Evolutionary conservation across 2,797 vertebrate genomes (phyloP), one percentile per base, ranked within the genome.

Genomic region (Hyperoplus lanceolatus): DNA sequence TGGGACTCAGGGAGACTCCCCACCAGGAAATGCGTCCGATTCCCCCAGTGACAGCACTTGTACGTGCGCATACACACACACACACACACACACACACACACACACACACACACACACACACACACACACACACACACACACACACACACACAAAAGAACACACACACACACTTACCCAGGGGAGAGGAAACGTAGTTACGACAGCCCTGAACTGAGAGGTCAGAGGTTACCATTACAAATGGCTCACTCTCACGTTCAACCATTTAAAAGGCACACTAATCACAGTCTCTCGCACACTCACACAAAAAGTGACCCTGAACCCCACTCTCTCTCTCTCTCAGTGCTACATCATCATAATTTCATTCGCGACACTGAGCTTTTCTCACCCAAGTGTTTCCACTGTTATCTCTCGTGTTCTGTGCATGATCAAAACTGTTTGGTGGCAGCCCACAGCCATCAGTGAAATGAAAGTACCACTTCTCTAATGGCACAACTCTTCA

Each of bases 171-270:
- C 21, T 59, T n/a, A 78, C 75, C 36, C 73, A 53, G 50, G 65
- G 77, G 79, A 84, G 64, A 89, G 91, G 90, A 93, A 91, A 84
- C 29, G 8, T 69, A 63, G 77, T 82, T 90, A 87, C 48, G 42
- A 88, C 88, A 85, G 87, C 71, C 59, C 76, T 80, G 79, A 82
- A 87, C 83, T 5, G 51, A 79, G 75, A 80, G 85, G 89, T 84
- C 91, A 89, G 72, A 90, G 88, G 90, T 92, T 88, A 92, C 67
- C 85, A 87, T 88, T 92, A 87, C 89, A 90, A 92, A 93, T 91
- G 89, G 82, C 84, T 80, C 65, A 76, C 59, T 91, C 90, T 93
- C 92, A 93, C 83, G 77, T 92, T 86, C 73, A 74, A 55, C 68
- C 76, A 68, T 77, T 79, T 70, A 86, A 69, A 67, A 62, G 76